Evolutionary conservation across 2,113 vertebrate genomes (phyloP).

Genomic region (Ciconia boyciana): DNA sequence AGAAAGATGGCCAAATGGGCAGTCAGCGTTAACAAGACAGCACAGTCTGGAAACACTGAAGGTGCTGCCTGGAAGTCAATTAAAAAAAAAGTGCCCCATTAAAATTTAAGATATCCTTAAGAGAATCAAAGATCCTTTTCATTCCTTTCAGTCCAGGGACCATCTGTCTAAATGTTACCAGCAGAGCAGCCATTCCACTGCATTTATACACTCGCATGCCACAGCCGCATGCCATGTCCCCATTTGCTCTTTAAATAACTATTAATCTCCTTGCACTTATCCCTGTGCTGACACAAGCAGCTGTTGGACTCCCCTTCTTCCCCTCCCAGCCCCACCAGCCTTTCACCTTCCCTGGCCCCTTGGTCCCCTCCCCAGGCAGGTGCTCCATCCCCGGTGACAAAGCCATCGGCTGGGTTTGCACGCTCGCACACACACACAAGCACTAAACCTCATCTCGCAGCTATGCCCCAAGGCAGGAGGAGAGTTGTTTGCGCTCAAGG

Average conservation of each 20-base stretch:
- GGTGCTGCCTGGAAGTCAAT: background rate
- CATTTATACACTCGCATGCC: constrained; percentile 86
- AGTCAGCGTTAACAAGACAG: background rate
- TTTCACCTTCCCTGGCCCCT: constrained; percentile 5
- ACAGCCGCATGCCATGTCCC: constrained; percentile 77
- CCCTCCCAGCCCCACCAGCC: background rate
- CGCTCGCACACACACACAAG: background rate
- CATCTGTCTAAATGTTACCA: constrained; percentile 68
- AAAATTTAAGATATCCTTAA: constrained; percentile 15
- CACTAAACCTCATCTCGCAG: constrained; percentile 33
- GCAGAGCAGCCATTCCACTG: constrained; percentile 73
- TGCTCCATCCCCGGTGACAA: constrained; percentile 62
- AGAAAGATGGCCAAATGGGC: background rate
- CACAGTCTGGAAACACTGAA: background rate
- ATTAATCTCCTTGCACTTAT: constrained; percentile 88
- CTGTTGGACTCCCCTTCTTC: constrained; percentile 69
- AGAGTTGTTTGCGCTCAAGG: constrained; percentile 66
- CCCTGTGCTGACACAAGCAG: constrained; percentile 83
- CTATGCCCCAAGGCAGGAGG: constrained; percentile 42
- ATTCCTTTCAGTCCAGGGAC: constrained; percentile 70
- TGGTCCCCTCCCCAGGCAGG: constrained; percentile 62
- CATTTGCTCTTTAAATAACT: constrained; percentile 82
- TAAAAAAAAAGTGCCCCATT: background rate
- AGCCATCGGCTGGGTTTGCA: background rate
- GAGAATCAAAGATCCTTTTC: constrained; percentile 29